Evolutionary conservation across 2,888 invertebrate genomes (phyloP).

Genomic region (Caenorhabditis zanzibari): DNA sequence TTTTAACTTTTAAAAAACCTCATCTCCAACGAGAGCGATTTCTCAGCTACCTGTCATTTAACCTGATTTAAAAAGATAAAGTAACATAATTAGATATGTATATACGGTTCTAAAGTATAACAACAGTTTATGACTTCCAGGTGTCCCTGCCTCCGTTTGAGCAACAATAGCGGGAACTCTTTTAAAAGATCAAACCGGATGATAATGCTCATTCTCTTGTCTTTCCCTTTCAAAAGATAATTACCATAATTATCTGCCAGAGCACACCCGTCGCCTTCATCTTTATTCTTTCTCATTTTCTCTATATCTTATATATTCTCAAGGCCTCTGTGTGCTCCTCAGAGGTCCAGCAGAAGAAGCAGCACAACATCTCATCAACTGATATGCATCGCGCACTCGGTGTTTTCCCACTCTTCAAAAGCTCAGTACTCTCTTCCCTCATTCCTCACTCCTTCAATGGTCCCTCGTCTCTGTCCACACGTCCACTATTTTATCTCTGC

Average conservation of each 20-base stretch:
- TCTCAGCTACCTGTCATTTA: no score
- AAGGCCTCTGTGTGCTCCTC: background rate
- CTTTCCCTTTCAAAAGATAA: slow-evolving; percentile 26
- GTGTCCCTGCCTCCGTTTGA: no score
- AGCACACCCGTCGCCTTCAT: background rate
- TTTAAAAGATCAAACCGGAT: slow-evolving; percentile 53
- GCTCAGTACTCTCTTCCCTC: background rate
- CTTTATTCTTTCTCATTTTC: slow-evolving; percentile 20
- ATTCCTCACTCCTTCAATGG: slow-evolving; percentile 6
- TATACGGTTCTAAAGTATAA: no score
- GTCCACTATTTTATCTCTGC: slow-evolving; percentile 37
- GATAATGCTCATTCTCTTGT: slow-evolving; percentile 34
- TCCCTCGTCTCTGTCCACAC: background rate
- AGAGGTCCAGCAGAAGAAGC: background rate
- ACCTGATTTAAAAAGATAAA: no score
- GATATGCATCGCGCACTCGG: slow-evolving; percentile 53
- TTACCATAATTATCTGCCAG: slow-evolving; percentile 59
- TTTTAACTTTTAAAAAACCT: background rate
- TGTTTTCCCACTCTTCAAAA: background rate
- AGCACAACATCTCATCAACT: slow-evolving; percentile 64
- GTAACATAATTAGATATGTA: no score
- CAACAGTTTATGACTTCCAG: no score
- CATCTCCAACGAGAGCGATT: no score
- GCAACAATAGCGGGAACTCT: slow-evolving; percentile 1
- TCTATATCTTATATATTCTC: slow-evolving; percentile 24